Evolutionary conservation across 2,797 vertebrate genomes (phyloP).

Genomic region (Rallus crepitans): DNA sequence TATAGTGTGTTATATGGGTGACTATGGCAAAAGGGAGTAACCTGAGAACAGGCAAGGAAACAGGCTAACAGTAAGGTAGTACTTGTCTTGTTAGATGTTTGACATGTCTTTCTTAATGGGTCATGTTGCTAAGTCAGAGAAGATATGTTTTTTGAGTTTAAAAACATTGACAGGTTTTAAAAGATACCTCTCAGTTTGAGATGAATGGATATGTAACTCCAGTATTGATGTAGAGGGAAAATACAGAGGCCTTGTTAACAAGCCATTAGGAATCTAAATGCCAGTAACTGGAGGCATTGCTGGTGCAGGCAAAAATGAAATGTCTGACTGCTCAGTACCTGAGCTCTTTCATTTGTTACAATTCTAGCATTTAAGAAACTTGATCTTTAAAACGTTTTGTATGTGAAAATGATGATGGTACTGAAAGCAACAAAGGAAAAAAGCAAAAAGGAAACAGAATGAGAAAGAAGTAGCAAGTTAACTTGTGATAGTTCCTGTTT

Average conservation of each 20-base stretch:
- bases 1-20: neutral
- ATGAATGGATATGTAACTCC: neutral
- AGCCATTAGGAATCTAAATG: neutral
- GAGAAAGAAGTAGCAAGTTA: neutral
- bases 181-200: neutral
- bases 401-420: neutral
- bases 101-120: neutral
- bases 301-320: neutral
- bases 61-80: neutral
- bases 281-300: neutral
- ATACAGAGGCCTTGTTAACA: neutral
- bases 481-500: neutral
- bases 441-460: neutral
- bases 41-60: neutral
- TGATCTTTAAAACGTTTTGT: neutral
- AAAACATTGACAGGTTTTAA: neutral
- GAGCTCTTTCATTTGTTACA: neutral
- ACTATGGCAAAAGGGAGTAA: neutral
- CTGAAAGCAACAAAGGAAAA: neutral
- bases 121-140: neutral
- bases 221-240: neutral
- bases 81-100: neutral
- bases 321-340: neutral
- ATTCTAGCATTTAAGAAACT: neutral
- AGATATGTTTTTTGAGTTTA: neutral